These are phyloP conservation scores for Sapajus apella DNA, from an alignment of 2,113 vertebrate genomes.

Conservation along the genomic window DNA sequence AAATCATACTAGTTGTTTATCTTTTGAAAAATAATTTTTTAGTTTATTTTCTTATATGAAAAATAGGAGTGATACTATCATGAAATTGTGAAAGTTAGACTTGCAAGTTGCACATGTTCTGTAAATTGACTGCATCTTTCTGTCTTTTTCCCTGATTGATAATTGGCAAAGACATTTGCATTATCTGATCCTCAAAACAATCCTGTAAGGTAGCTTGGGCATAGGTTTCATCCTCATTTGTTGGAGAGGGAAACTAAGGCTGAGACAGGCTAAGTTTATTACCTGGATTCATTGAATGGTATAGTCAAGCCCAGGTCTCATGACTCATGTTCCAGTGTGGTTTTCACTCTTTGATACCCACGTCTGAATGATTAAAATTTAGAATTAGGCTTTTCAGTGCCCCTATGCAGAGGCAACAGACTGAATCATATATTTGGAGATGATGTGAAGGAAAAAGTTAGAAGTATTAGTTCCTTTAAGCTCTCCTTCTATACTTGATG, in stretches of 20 bases:
- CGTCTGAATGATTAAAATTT: not conserved
- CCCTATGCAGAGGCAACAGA: not conserved
- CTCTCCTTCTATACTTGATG: not conserved
- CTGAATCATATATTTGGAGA: not conserved
- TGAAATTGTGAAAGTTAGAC: not conserved
- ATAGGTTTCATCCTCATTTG: not conserved
- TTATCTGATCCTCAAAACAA: not conserved
- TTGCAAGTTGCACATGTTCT: not conserved
- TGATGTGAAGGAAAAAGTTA: not conserved
- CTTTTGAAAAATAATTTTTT: not conserved
- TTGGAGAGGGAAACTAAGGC: not conserved
- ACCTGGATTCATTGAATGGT: not conserved
- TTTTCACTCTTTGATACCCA: not conserved
- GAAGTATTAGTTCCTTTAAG: not conserved
- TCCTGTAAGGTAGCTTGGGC: not conserved
- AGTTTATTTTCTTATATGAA: not conserved
- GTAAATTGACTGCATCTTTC: not conserved
- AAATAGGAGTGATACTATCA: not conserved
- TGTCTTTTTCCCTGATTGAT: not conserved
- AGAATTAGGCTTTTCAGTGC: not conserved
- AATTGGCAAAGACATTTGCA: not conserved
- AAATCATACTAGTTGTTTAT: not conserved
- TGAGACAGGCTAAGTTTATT: not conserved
- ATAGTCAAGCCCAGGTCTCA: not conserved
- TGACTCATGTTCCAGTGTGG: not conserved